Percentiles rank a stretch among this genome's conserved stretches.
Evolutionary conservation across 2,797 vertebrate genomes (phyloP).

Genomic region (Hypotaenidia okinawae): DNA sequence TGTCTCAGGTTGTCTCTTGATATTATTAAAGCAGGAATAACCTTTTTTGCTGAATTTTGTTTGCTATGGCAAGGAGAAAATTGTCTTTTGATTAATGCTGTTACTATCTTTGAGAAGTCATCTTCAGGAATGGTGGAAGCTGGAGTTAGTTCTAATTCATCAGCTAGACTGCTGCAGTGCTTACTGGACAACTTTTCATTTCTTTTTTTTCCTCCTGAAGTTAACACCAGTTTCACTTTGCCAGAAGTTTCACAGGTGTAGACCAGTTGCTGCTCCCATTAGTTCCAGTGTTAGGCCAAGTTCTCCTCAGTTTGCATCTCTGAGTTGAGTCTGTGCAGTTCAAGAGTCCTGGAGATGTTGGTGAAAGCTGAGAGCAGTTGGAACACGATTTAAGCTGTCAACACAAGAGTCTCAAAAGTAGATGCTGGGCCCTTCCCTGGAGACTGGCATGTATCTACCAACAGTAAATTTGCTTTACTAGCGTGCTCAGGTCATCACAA

Average conservation of each 20-base stretch:
- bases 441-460: background rate
- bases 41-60: background rate
- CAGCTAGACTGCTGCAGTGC: background rate
- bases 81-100: background rate
- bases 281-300: background rate
- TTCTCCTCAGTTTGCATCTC: background rate
- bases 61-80: background rate
- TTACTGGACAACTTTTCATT: background rate
- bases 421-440: background rate
- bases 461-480: background rate
- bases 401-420: background rate
- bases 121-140: background rate
- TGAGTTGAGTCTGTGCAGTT: background rate
- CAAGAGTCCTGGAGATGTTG: background rate
- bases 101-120: background rate
- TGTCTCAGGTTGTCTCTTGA: background rate
- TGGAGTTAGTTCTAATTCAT: background rate
- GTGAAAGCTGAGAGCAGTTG: background rate
- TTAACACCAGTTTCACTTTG: background rate
- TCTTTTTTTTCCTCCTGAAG: background rate
- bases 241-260: background rate
- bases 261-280: background rate
- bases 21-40: background rate
- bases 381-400: fast-evolving
- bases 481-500: background rate